phyloP scores from a whole-genome alignment of 2,113 vertebrate species.

The Oncorhynchus nerka region DNA sequence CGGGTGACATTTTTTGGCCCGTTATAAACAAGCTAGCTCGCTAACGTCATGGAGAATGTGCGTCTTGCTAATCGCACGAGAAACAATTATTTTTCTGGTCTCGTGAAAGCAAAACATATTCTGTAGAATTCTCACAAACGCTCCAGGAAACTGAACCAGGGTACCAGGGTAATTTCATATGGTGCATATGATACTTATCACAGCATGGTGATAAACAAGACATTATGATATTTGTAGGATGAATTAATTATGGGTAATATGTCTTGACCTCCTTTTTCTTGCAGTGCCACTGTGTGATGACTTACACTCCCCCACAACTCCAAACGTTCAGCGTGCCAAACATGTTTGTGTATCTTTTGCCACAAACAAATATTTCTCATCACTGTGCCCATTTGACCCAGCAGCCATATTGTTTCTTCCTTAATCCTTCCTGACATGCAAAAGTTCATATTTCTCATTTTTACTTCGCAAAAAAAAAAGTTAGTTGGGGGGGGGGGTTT shows the following conservation, averaged over 20 bases:
- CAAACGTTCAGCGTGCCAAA: not conserved
- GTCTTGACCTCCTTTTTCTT: not conserved
- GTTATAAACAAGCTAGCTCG: no score
- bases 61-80: no score
- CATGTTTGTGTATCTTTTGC: not conserved
- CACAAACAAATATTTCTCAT: conserved; percentile 4
- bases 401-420: not conserved
- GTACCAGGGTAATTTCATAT: not conserved
- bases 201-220: not conserved
- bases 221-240: not conserved
- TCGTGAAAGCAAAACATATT: no score
- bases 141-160: not conserved
- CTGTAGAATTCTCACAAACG: no score
- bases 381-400: not conserved
- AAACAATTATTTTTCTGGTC: no score
- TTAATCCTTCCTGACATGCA: not conserved
- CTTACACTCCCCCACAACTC: no score
- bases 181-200: not conserved
- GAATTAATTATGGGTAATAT: not conserved
- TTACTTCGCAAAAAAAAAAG: not conserved
- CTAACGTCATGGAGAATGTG: no score
- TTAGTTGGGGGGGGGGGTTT: not conserved
- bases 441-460: conserved; percentile 34
- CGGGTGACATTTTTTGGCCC: no score
- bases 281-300: not conserved